Evolutionary conservation across 2,113 vertebrate species (phyloP).

Genomic region (Antennarius striatus): DNA sequence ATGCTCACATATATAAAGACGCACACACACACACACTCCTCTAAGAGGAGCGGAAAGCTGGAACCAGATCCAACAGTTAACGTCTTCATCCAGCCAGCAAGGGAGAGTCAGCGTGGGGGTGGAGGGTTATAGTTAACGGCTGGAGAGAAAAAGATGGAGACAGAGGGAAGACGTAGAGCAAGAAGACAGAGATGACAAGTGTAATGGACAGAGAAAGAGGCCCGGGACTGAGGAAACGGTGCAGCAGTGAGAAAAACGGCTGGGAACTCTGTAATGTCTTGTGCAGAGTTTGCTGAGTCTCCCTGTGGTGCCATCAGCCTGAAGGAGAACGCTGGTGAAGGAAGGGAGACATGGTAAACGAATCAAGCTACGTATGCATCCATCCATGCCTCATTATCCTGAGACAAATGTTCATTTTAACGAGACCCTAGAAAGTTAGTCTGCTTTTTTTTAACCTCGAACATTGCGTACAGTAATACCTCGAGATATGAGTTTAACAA

Average conservation of each 20-base stretch:
- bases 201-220: slow-evolving; percentile 43
- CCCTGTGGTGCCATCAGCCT: slow-evolving; percentile 58
- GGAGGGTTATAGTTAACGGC: not conserved
- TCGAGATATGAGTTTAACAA: too few relatives aligned
- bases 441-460: too few relatives aligned
- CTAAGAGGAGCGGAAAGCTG: slow-evolving; percentile 63
- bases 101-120: not conserved
- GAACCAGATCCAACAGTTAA: slow-evolving; percentile 70
- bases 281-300: slow-evolving; percentile 33
- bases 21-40: slow-evolving; percentile 3
- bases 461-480: too few relatives aligned
- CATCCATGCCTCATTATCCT: slow-evolving; percentile 10
- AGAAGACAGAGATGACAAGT: slow-evolving; percentile 26
- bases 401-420: not conserved
- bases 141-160: not conserved
- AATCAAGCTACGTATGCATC: slow-evolving; percentile 14
- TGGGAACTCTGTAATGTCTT: slow-evolving; percentile 45
- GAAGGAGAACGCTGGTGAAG: slow-evolving; percentile 40
- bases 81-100: slow-evolving; percentile 64
- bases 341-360: slow-evolving; percentile 9
- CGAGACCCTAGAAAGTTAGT: too few relatives aligned
- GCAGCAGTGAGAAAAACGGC: slow-evolving; percentile 6
- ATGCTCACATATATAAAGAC: not conserved
- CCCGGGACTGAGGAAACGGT: slow-evolving; percentile 11
- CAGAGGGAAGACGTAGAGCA: slow-evolving; percentile 32